These are phyloP conservation scores for Metalampra italica DNA, from an alignment of 2,888 invertebrate genomes.

Conservation along the genomic window DNA sequence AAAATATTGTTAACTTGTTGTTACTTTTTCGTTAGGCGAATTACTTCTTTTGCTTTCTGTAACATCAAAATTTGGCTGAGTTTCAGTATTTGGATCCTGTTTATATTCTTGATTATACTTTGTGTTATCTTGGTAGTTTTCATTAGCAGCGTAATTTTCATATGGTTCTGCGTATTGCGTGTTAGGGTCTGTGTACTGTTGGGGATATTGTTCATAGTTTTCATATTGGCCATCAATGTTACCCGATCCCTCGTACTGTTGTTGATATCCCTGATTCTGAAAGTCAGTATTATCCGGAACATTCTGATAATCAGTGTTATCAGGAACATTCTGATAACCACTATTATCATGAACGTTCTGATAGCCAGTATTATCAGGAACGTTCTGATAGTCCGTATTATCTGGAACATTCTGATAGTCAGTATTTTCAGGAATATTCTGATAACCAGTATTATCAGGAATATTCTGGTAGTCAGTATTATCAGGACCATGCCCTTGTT, in stretches of 20 bases:
- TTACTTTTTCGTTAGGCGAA: conserved; percentile 39
- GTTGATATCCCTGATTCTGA: conserved; percentile 53
- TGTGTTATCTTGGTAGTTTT: conserved; percentile 42
- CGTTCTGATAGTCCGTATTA: conserved; percentile 6
- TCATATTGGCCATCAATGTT: conserved; percentile 33
- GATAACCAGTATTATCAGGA: neutral
- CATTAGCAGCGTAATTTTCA: conserved; percentile 46
- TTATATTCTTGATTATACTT: conserved; percentile 39
- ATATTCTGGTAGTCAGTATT: neutral
- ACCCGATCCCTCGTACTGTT: conserved; percentile 9
- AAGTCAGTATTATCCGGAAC: conserved; percentile 37
- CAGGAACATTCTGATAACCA: conserved; percentile 4
- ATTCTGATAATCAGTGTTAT: conserved; percentile 11
- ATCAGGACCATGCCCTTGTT: neutral
- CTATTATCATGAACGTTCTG: conserved; percentile 1
- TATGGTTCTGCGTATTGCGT: conserved; percentile 49
- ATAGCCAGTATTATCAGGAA: conserved; percentile 1
- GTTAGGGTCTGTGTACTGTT: conserved; percentile 46
- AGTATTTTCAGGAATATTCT: neutral
- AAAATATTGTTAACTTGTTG: conserved; percentile 58
- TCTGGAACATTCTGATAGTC: neutral
- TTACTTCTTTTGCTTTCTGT: conserved; percentile 31
- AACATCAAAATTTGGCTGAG: conserved; percentile 13
- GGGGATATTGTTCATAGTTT: conserved; percentile 38
- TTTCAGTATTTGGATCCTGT: conserved; percentile 16